These are phyloP conservation scores for Picus viridis DNA, from an alignment of 2,797 vertebrate species.

Conservation along the genomic window DNA sequence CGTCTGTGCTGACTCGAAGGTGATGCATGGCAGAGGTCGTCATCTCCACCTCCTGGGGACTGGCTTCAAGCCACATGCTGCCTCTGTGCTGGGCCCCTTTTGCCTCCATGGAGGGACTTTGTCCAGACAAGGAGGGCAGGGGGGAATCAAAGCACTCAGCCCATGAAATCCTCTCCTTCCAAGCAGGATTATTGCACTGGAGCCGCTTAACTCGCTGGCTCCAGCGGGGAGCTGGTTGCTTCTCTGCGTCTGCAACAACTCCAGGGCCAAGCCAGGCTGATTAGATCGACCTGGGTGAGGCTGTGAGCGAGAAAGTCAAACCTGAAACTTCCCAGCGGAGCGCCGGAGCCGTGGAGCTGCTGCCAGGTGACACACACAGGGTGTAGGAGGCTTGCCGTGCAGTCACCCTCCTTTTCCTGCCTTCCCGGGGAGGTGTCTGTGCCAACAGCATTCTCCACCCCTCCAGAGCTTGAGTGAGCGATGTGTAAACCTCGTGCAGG, in stretches of 20 bases:
- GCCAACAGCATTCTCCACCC: accelerated
- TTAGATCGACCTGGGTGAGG: background rate
- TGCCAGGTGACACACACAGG: accelerated
- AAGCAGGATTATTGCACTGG: background rate
- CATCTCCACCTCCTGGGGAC: background rate
- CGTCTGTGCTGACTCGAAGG: background rate
- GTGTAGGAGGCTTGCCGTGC: background rate
- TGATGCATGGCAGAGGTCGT: accelerated
- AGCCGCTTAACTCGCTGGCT: background rate
- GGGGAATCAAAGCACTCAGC: background rate
- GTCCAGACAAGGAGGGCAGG: background rate
- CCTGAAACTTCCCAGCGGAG: accelerated
- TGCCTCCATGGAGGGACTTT: background rate
- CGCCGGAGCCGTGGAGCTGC: background rate
- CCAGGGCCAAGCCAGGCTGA: background rate
- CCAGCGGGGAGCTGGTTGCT: accelerated
- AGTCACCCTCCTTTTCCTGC: accelerated
- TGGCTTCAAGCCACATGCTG: accelerated
- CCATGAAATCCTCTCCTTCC: background rate
- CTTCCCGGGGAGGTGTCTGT: accelerated
- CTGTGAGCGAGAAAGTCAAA: background rate
- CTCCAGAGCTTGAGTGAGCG: background rate
- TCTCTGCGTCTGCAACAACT: background rate
- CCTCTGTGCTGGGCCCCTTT: accelerated
- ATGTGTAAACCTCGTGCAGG: background rate